Base-by-base conservation (phyloP, 2,113 vertebrate genomes). In the Corydoras maculifer region DNA sequence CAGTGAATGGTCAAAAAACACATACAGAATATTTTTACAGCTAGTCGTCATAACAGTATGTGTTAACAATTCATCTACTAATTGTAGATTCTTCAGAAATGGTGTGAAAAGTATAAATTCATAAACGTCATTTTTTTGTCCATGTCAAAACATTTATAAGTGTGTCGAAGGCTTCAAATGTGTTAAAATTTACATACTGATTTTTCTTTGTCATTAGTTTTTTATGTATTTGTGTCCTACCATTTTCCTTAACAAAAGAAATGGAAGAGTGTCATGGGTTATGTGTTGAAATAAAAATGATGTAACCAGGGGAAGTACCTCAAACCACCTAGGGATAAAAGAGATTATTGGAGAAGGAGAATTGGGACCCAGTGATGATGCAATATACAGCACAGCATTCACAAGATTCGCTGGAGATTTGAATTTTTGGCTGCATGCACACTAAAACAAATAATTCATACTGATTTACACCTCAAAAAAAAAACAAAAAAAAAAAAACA, bases 381-480 rank as follows among this genome's bases (percentile, higher is more conserved):
- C n/a, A 11, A 60, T 51, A 10, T 32, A 53, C 25, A 49, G 55
- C 25, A 8, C 57, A 9, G 10, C 54, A 54, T 32, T 65, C 9
- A 29, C 62, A 70, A 15, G 12, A 12, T 32, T 53, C 35, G 48
- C 15, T 57, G 13, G 31, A 57, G 25, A 15, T 8, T 49, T 5
- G 14, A 8, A 49, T 5, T 14, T 49, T 48, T 18, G 9, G 11
- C 15, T 14, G 65, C 54, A 54, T n/a, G 9, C 6, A 30, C 18
- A 58, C 58, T n/a, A n/a, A 70, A 32, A 67, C 31, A 63, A 13
- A 70, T 13, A 70, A 58, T 18, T 6, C 54, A 68, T 57, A 29
- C 58, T 71, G 62, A 49, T 30, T 66, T 31, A 18, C 50, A 54
- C 11, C 58, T 43, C 18, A 25, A 73, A 30, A 61, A 9, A 62